Conservation (phyloP, 2,113 vertebrate species). For the Eulemur rufifrons region DNA sequence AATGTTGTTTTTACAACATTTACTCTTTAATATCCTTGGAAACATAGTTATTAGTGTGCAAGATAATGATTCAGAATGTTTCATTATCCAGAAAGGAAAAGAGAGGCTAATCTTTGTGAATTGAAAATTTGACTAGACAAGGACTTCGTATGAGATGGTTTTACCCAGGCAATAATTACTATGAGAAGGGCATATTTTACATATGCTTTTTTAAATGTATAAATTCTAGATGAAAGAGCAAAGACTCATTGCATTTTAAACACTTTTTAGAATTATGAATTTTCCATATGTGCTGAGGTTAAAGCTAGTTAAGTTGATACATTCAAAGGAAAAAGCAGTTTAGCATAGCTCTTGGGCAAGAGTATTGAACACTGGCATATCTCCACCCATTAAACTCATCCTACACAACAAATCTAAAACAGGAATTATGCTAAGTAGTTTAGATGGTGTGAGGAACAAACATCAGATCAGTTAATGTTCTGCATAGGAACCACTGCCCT, state of each 20-base stretch:
- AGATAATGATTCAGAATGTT: neutral
- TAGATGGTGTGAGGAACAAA: neutral
- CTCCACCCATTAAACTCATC: neutral
- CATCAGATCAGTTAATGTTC: neutral
- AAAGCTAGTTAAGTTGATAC: slow-evolving; percentile 55
- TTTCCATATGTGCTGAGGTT: slow-evolving; percentile 49
- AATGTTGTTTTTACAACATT: neutral
- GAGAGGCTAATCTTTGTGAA: neutral
- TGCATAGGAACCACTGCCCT: neutral
- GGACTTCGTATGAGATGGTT: neutral
- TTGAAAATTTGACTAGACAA: neutral
- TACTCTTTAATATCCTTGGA: neutral
- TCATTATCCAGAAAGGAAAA: neutral
- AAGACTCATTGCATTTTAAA: slow-evolving; percentile 62
- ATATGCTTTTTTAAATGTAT: slow-evolving; percentile 48
- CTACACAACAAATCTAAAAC: neutral
- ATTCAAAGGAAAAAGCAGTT: slow-evolving; percentile 52
- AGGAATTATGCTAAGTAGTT: slow-evolving; percentile 13
- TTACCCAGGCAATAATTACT: neutral
- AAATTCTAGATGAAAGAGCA: slow-evolving; percentile 54
- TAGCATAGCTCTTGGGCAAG: slow-evolving; percentile 5
- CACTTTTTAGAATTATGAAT: slow-evolving; percentile 42
- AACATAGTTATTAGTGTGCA: neutral
- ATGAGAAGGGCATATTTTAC: neutral
- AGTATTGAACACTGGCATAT: neutral